Conservation (phyloP, 1,140 invertebrate genomes). For the Drosophila kanapiae region DNA sequence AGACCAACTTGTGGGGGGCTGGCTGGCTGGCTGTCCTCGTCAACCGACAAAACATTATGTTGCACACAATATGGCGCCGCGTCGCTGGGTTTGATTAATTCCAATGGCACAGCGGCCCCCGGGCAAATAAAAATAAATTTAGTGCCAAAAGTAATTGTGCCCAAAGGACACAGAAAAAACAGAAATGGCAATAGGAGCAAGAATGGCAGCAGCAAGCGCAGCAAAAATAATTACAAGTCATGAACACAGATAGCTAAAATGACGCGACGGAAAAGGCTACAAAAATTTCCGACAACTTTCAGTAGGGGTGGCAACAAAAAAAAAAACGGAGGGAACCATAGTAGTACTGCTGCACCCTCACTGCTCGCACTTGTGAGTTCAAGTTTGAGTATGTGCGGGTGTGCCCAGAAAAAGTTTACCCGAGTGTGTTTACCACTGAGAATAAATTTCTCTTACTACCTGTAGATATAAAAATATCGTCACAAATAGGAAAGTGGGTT, state of each 20-base stretch:
- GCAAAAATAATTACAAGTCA: constrained; percentile 74
- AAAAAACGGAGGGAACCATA: background rate
- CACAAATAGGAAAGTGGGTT: background rate
- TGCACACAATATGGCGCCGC: constrained; percentile 35
- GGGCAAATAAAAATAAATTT: constrained; percentile 67
- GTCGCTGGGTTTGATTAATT: constrained; percentile 74
- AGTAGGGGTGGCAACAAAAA: background rate
- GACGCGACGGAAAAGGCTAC: constrained; percentile 58
- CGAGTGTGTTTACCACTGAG: constrained; percentile 15
- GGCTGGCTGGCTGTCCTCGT: background rate
- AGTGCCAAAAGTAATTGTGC: constrained; percentile 76
- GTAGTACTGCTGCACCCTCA: background rate
- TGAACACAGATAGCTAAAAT: constrained; percentile 74
- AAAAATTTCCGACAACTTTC: constrained; percentile 52
- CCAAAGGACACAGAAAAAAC: constrained; percentile 55
- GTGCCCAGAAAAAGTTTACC: constrained; percentile 22
- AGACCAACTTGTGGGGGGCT: background rate
- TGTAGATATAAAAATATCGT: background rate
- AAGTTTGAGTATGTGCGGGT: background rate
- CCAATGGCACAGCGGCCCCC: constrained; percentile 37
- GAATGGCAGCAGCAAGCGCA: constrained; percentile 42
- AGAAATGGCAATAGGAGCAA: constrained; percentile 32
- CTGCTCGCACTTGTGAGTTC: constrained; percentile 12
- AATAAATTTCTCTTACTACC: background rate
- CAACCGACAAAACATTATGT: constrained; percentile 29